Percentiles rank a stretch among this genome's conserved stretches.
phyloP scores from a whole-genome alignment of 2,113 vertebrate genomes.

The Sterna hirundo region DNA sequence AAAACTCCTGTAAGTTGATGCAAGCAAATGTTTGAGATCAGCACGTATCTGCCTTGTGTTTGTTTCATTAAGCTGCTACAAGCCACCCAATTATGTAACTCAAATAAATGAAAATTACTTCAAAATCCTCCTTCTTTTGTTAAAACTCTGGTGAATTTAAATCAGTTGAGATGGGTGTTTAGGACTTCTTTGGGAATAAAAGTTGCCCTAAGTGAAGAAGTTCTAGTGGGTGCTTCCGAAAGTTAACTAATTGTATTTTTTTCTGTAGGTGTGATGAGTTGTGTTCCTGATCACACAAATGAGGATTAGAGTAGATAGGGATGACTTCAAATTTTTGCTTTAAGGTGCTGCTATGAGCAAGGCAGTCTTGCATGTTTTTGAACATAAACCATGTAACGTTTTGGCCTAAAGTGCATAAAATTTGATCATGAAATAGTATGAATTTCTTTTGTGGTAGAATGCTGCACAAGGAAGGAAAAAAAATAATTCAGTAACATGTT shows the following conservation, averaged over 20 bases:
- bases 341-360: not conserved
- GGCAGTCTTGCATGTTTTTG: not conserved
- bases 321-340: not conserved
- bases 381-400: not conserved
- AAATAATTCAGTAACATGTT: not conserved
- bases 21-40: slow-evolving; percentile 15
- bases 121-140: slow-evolving; percentile 65
- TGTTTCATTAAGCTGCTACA: slow-evolving; percentile 77
- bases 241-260: not conserved
- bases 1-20: not conserved
- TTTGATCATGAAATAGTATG: not conserved
- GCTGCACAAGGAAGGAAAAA: not conserved
- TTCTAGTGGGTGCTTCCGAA: not conserved
- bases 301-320: not conserved
- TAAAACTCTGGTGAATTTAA: slow-evolving; percentile 68
- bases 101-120: slow-evolving; percentile 77
- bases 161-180: slow-evolving; percentile 45
- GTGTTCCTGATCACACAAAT: not conserved
- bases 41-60: slow-evolving; percentile 52
- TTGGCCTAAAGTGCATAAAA: not conserved
- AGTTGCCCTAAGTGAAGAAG: not conserved
- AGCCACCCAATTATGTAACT: slow-evolving; percentile 73
- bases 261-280: not conserved
- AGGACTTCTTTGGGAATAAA: not conserved
- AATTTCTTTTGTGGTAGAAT: not conserved